phyloP scores from a whole-genome alignment of 2,888 invertebrate species.

The Melinaea menophilus region DNA sequence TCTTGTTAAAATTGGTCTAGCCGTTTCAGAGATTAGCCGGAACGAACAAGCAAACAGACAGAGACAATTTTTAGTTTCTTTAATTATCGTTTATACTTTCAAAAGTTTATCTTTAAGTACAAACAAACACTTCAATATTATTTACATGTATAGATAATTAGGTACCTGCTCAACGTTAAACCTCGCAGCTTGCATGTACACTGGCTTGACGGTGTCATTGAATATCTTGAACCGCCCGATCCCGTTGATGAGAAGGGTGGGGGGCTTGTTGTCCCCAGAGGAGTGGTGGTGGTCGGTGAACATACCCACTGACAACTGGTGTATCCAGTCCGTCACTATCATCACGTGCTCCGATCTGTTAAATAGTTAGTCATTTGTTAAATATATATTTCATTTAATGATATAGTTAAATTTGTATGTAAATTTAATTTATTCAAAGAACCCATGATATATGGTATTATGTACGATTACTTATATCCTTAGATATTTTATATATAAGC shows the following conservation, averaged over 20 bases:
- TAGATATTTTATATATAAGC: too few species aligned
- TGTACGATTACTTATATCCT: too few species aligned
- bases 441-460: too few species aligned
- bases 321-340: constrained; percentile 89
- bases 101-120: neutral
- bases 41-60: too few species aligned
- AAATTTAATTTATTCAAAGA: too few species aligned
- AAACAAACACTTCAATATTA: neutral
- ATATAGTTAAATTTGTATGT: too few species aligned
- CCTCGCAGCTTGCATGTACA: constrained; percentile 78
- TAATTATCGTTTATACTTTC: too few species aligned
- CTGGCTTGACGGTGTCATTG: constrained; percentile 52
- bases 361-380: neutral
- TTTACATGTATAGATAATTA: neutral
- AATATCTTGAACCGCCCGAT: constrained; percentile 80
- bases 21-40: too few species aligned
- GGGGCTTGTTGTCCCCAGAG: constrained; percentile 88
- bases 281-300: constrained; percentile 93
- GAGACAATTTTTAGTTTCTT: too few species aligned
- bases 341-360: constrained; percentile 83
- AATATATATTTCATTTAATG: too few species aligned
- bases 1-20: too few species aligned
- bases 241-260: constrained; percentile 89
- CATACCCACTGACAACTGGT: constrained; percentile 82
- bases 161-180: constrained; percentile 83